These are phyloP conservation scores for Heliconius aoede DNA, from an alignment of 2,888 invertebrate genomes.

Conservation along the genomic window DNA sequence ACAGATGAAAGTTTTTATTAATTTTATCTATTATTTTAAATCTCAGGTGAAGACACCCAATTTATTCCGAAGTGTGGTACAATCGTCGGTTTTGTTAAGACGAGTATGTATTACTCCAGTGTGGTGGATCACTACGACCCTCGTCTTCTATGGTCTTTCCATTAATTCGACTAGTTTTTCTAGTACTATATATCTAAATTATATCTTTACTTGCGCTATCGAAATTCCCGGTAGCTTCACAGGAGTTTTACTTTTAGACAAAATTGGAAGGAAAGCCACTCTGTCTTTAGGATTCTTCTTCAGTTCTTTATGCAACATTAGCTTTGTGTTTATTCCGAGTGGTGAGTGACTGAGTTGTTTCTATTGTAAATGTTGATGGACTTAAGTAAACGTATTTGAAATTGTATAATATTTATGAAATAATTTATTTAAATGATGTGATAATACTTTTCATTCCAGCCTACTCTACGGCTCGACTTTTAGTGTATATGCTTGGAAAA, in stretches of 20 bases:
- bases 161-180: constrained; percentile 87
- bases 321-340: constrained; percentile 47
- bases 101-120: constrained; percentile 85
- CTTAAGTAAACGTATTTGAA: neutral
- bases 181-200: constrained; percentile 88
- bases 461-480: constrained; percentile 61
- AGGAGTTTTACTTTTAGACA: constrained; percentile 82
- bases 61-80: constrained; percentile 67
- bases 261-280: constrained; percentile 66
- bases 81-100: constrained; percentile 78
- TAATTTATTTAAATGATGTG: neutral
- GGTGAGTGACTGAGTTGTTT: constrained; percentile 51
- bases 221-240: constrained; percentile 86
- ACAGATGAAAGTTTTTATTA: neutral
- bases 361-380: neutral
- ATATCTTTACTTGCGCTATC: constrained; percentile 80
- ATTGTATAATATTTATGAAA: neutral
- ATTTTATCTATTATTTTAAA: neutral
- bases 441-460: constrained; percentile 26
- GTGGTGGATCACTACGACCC: constrained; percentile 88
- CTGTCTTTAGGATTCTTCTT: constrained; percentile 49
- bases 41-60: neutral
- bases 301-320: constrained; percentile 47
- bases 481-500: constrained; percentile 85
- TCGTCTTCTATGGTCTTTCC: constrained; percentile 89